These are phyloP conservation scores for Drosophila nr. perissopoda DNA, from an alignment of 2,888 invertebrate species.

Conservation along the genomic window DNA sequence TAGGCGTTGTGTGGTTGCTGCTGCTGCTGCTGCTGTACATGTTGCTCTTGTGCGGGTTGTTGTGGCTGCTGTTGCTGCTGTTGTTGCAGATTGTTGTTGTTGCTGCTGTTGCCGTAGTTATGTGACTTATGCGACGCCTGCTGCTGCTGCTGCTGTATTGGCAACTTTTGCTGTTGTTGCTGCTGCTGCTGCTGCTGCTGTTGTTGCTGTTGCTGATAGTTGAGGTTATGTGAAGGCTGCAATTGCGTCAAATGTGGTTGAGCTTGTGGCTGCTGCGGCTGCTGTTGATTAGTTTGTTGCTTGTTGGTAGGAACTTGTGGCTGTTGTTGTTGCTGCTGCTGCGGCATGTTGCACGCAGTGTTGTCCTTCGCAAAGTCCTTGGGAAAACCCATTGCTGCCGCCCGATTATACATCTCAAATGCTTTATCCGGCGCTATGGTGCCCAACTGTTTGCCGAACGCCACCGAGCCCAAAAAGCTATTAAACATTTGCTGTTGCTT, in stretches of 20 bases:
- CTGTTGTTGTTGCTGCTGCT: constrained; percentile 59
- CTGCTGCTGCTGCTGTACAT: constrained; percentile 33
- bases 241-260: constrained; percentile 63
- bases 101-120: constrained; percentile 48
- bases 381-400: constrained; percentile 84
- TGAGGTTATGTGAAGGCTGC: constrained; percentile 58
- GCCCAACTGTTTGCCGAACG: constrained; percentile 82
- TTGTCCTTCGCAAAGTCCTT: constrained; percentile 82
- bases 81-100: constrained; percentile 38
- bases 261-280: constrained; percentile 65
- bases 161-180: constrained; percentile 46
- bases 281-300: constrained; percentile 52
- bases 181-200: constrained; percentile 39
- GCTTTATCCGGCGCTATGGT: constrained; percentile 84
- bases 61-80: constrained; percentile 37
- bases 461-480: constrained; percentile 83
- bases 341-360: constrained; percentile 67
- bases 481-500: constrained; percentile 84
- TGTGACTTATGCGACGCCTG: constrained; percentile 54
- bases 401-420: constrained; percentile 85
- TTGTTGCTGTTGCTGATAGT: constrained; percentile 54
- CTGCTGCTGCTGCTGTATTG: constrained; percentile 44
- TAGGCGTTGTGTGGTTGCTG: constrained; percentile 44
- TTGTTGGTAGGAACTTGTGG: constrained; percentile 51
- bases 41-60: constrained; percentile 41